Evolutionary conservation across 2,888 invertebrate species (phyloP).

Genomic region (Willowsia nigromaculata): DNA sequence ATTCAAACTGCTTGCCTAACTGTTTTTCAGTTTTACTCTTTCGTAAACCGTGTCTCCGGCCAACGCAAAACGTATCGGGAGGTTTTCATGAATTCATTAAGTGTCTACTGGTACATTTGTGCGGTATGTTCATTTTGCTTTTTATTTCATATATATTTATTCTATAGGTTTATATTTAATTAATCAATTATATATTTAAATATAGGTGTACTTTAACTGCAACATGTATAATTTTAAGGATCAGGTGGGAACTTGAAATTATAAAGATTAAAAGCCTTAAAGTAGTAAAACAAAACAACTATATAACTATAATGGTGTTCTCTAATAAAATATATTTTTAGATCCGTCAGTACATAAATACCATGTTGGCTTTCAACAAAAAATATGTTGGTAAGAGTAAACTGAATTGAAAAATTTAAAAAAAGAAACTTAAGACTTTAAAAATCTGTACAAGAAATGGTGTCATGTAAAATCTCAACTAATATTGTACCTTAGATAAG

Average conservation of each 20-base stretch:
- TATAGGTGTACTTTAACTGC: conserved; percentile 63
- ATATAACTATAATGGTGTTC: background rate
- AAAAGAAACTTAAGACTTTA: background rate
- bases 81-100: conserved; percentile 55
- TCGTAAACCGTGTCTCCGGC: background rate
- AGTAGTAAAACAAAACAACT: background rate
- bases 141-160: too few relatives aligned
- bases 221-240: conserved; percentile 62
- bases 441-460: background rate
- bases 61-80: conserved; percentile 47
- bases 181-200: too few relatives aligned
- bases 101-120: conserved; percentile 62
- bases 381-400: conserved; percentile 8
- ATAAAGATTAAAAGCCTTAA: background rate
- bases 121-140: too few relatives aligned
- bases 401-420: background rate
- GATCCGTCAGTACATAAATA: conserved; percentile 68
- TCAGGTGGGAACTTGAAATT: background rate
- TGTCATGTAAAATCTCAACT: background rate
- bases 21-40: conserved; percentile 51
- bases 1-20: conserved; percentile 52
- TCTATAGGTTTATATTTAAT: too few relatives aligned
- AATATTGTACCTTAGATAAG: conserved; percentile 37
- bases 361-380: conserved; percentile 53
- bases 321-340: background rate